These are phyloP conservation scores for Pituophis catenifer DNA, from an alignment of 2,113 vertebrate genomes.

Conservation along the genomic window DNA sequence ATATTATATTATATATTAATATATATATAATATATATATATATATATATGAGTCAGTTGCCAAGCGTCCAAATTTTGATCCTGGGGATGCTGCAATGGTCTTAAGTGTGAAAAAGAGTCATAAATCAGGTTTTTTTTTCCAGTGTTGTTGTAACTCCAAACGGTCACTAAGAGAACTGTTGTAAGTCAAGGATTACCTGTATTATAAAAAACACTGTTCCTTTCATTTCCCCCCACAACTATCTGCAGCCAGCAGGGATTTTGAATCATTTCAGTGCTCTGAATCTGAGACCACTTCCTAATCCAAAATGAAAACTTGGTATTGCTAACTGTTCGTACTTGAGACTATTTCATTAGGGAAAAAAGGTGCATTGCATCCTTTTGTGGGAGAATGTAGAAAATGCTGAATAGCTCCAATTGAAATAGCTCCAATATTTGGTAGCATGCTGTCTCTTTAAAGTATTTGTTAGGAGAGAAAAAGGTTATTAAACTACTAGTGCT, in stretches of 20 bases:
- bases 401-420: background rate
- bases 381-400: background rate
- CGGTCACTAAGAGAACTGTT: background rate
- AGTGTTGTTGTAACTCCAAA: background rate
- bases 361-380: background rate
- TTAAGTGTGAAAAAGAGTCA: background rate
- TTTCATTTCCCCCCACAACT: background rate
- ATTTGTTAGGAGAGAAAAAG: background rate
- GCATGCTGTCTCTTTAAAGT: background rate
- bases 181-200: background rate
- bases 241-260: background rate
- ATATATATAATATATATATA: too few relatives aligned
- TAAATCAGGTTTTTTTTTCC: background rate
- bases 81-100: background rate
- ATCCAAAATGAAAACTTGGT: background rate
- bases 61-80: background rate
- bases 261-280: background rate
- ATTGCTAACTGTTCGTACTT: background rate
- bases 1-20: too few relatives aligned
- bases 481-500: background rate
- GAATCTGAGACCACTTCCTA: background rate
- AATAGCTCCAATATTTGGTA: background rate
- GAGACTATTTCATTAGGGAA: background rate
- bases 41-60: background rate
- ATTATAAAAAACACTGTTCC: background rate